Evolutionary conservation across 1,140 invertebrate genomes (phyloP), one percentile per base, ranked within the genome.

Genomic region (Drosophila repletoides): DNA sequence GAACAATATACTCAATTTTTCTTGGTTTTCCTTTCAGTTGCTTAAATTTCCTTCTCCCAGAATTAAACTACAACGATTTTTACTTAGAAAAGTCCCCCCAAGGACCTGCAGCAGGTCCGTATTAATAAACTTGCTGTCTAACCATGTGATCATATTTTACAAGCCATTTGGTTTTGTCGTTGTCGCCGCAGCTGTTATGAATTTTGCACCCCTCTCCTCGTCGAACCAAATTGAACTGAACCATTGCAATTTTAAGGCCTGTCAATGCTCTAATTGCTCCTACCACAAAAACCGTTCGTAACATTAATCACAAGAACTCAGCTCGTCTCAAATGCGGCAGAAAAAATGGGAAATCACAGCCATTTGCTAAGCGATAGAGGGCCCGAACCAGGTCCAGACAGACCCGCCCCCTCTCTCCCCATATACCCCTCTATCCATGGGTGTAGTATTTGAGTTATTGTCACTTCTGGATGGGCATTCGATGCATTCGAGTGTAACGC

Each of bases 261-360:
- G 77, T 84, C 77, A 84, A 72, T 83, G 80, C 80, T 83, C 80
- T 83, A 83, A 83, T 83, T 83, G 77, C 79, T 83, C 77, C 74
- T 84, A 84, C 77, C 77, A 83, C 77, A 72, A 49, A 55, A 53
- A n/a, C n/a, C 60, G 72, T 77, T 55, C 64, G 63, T 60, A 77
- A 74, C 77, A 83, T 83, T 83, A 83, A 83, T 83, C 77, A 83
- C 69, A 64, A 55, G 49, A 55, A 77, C 73, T 71, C 67, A 61
- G 34, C 73, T 76, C 51, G 73, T 60, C 74, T 68, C 65, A 65
- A 71, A 76, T 75, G 75, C 49, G 53, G 53, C 55, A 34, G 10
- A 43, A 29, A 45, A 70, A 80, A 73, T 73, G 71, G 65, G 74
- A 83, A 84, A 86, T 86, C 80, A 86, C 80, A 65, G 80, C 59